A percentile compares a stretch with the other conserved stretches of the same genome.
Evolutionary conservation across 2,888 invertebrate genomes (phyloP).

Genomic region (Euplagia quadripunctaria): DNA sequence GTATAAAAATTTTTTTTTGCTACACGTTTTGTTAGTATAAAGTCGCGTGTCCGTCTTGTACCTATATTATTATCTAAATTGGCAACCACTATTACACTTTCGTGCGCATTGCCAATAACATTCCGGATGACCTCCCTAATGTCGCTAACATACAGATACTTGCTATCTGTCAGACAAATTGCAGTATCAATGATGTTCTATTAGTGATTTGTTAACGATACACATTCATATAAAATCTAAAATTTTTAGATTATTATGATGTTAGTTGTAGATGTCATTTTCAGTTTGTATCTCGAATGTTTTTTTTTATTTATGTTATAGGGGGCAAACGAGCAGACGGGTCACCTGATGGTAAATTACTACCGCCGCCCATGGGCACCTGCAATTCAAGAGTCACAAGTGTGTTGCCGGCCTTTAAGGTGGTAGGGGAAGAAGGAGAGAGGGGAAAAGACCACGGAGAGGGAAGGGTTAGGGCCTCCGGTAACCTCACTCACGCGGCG

Average conservation of each 20-base stretch:
- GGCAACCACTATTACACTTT: conserved; percentile 28
- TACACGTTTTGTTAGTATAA: no score
- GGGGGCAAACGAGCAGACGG: no score
- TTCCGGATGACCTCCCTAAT: conserved; percentile 36
- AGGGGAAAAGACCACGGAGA: no score
- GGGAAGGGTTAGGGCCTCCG: no score
- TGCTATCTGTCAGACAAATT: conserved; percentile 17
- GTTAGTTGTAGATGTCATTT: neutral
- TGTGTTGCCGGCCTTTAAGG: no score
- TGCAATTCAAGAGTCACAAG: no score
- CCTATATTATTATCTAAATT: conserved; percentile 33
- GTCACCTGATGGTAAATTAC: no score
- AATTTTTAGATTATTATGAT: neutral
- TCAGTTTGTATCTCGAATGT: neutral
- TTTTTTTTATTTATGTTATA: no score
- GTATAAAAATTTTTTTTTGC: neutral
- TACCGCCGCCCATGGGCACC: no score
- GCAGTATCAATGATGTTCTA: conserved; percentile 26
- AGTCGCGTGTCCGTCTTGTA: neutral
- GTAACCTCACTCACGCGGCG: no score
- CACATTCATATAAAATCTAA: neutral
- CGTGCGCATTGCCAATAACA: conserved; percentile 32
- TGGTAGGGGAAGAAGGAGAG: no score
- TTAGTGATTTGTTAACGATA: conserved; percentile 14
- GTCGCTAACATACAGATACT: conserved; percentile 44